Percentiles rank a stretch among this genome's conserved stretches.
phyloP scores from a whole-genome alignment of 2,113 vertebrate species.

The Pleuronectes platessa region DNA sequence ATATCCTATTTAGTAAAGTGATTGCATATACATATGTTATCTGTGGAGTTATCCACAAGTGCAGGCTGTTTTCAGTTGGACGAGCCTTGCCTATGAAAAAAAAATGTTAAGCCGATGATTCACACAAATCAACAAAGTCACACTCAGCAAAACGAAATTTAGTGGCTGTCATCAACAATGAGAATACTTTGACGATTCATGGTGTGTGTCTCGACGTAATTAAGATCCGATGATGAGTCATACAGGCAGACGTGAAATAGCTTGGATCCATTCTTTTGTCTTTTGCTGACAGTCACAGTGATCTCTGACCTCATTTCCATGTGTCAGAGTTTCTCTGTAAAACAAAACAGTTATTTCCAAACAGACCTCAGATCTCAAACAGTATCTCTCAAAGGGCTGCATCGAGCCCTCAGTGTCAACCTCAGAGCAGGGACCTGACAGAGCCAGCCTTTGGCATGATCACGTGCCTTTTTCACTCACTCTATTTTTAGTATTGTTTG shows the following conservation, averaged over 20 bases:
- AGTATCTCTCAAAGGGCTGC: background rate
- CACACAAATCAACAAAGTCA: background rate
- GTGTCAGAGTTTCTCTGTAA: background rate
- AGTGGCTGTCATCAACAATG: background rate
- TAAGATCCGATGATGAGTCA: background rate
- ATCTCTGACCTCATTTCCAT: slow-evolving; percentile 25
- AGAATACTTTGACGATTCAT: background rate
- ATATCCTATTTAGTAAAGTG: background rate
- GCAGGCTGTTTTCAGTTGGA: background rate
- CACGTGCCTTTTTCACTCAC: slow-evolving; percentile 21
- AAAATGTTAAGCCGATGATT: background rate
- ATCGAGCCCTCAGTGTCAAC: slow-evolving; percentile 45
- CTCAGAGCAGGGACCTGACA: slow-evolving; percentile 53
- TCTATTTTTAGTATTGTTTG: slow-evolving; percentile 61
- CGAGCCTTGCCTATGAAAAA: background rate
- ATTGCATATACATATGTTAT: no score
- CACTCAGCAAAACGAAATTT: background rate
- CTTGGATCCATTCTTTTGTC: background rate
- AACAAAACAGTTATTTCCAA: background rate
- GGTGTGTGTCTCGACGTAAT: background rate
- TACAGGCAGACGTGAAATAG: background rate
- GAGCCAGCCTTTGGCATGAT: slow-evolving; percentile 47
- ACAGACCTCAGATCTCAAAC: slow-evolving; percentile 1
- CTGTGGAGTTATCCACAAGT: background rate
- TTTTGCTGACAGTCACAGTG: slow-evolving; percentile 12